A percentile compares a stretch with the other conserved stretches of the same genome.
These are phyloP conservation scores for Chaitophorus viminalis DNA, from an alignment of 2,888 invertebrate genomes.

Conservation along the genomic window DNA sequence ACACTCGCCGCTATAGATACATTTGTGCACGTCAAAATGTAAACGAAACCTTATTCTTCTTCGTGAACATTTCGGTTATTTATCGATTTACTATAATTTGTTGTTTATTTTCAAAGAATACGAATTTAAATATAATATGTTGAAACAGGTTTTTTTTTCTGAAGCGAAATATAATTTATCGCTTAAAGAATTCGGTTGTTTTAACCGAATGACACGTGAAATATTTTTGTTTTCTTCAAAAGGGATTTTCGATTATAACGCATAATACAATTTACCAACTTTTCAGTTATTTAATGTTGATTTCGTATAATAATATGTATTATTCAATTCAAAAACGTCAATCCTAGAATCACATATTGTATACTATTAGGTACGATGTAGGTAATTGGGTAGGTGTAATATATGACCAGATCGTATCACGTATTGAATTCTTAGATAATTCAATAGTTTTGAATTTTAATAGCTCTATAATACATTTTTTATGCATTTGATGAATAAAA, in stretches of 20 bases:
- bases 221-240: background rate
- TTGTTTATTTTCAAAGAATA: constrained; percentile 24
- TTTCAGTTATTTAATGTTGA: background rate
- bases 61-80: constrained; percentile 11
- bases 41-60: constrained; percentile 18
- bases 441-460: background rate
- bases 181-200: constrained; percentile 22
- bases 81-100: background rate
- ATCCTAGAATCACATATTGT: background rate
- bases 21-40: background rate
- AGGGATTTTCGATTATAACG: background rate
- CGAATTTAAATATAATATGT: constrained; percentile 19
- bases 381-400: no score
- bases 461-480: background rate
- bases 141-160: constrained; percentile 32
- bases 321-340: background rate
- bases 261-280: background rate
- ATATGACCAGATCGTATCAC: no score
- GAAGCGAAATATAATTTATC: constrained; percentile 37
- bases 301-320: background rate
- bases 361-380: background rate
- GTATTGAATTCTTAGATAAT: no score
- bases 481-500: background rate
- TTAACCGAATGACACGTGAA: background rate
- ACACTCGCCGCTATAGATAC: background rate